Base-by-base conservation (phyloP, 2,888 invertebrate species). In the Chrysopilus asiliformis region DNA sequence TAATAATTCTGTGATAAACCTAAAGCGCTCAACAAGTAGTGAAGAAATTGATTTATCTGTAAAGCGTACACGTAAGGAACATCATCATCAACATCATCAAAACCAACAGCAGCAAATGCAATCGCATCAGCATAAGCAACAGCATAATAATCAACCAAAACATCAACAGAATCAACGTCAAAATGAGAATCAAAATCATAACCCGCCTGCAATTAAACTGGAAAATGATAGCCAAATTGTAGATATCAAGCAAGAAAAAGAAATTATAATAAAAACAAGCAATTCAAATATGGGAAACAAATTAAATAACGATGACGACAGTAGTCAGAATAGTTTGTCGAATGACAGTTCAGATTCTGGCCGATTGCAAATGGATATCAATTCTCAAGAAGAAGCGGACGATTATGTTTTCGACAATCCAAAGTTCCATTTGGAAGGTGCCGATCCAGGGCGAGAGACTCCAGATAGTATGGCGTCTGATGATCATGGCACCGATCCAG, bases 291-390 rank as follows among this genome's bases (percentile, higher is more conserved):
- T 22, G 22, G 22, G 7, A 10, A 22, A 22, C 10, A 10, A 7
- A 8, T 22, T 22, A 7, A 29, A 29, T 24, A 39, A 41, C 32
- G 40, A 41, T 13, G 39, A 39, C 16, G 39, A 35, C 13, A 28
- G 29, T 16, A 43, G 38, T 15, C 38, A 25, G 40, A 48, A 53
- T 52, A 65, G 67, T 44, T 70, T 70, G 40, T 54, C 56, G 14
- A 58, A 56, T 36, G 61, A 61, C 38, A 70, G 65, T 46, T 79
- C 81, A 1, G 82, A 83, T 64, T 79, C 79, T 2, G 79, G 78
- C 48, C 66, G 80, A 49, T 61, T 81, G 49, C 79, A 80, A 52
- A 79, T 80, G 60, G 79, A 79, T 57, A 75, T 76, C 31, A 45
- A 44, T 57, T 65, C 66, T 22, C 65, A 65, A 51, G 65, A 52